Evolutionary conservation across 2,888 invertebrate genomes (phyloP), one percentile per base, ranked within the genome.

Genomic region (Cheilosia pagana): DNA sequence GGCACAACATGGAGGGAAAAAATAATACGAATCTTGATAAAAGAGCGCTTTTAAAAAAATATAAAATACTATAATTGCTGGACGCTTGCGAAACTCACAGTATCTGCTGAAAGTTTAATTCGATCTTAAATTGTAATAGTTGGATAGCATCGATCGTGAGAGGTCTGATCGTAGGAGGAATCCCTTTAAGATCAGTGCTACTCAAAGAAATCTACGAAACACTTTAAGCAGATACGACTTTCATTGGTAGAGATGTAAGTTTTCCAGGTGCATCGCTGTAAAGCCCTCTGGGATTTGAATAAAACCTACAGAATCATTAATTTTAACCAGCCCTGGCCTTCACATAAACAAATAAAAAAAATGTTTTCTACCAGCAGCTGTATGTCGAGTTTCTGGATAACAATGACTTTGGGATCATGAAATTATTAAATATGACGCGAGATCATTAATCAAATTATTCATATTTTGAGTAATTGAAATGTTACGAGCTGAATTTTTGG

Each of bases 401-500:
- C 16, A 67, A 63, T 76, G 48, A 45, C 50, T 62, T 59, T 59
- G 14, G 28, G 57, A 52, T 25, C 28, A 14, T 52, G 19, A 45
- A 53, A 59, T 57, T 60, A 76, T 71, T 57, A 71, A 81, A 71
- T 81, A 71, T 81, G 76, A 76, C 57, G 52, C 0, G 1, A 57
- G 21, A 16, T 76, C 81, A 81, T 81, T 81, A 81, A 81, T 81
- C 81, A 81, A 76, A 81, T 63, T 48, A 23, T 43, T 45, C n/a
- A 25, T 31, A 25, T n/a, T 43, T 52, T 67, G 31, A 31, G 23
- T 45, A 55, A 74, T 48, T 52, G 45, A 62, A 57, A 21, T 16
- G 21, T 52, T 52, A 59, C 23, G 23, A 12, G 21, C 14, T 35
- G 12, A 8, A 8, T n/a, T 45, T 28, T 21, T 21, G 6, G 21